Percentiles rank a stretch among this genome's conserved stretches.
Evolutionary conservation across 1,140 invertebrate genomes (phyloP).

Genomic region (Drosophila nigromelanica): DNA sequence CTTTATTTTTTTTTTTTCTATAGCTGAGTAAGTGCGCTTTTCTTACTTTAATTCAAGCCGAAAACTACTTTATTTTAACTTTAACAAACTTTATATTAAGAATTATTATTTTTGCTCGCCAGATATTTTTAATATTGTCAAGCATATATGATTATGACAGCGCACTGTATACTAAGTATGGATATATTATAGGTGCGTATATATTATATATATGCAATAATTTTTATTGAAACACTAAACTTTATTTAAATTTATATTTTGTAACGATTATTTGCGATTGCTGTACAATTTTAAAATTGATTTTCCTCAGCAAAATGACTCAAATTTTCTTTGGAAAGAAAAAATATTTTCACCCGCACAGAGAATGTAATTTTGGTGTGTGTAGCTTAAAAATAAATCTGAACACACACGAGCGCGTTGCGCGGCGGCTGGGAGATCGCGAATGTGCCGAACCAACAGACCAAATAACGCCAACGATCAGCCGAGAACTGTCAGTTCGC

Average conservation of each 20-base stretch:
- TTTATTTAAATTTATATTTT: neutral
- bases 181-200: constrained; percentile 29
- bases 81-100: constrained; percentile 5
- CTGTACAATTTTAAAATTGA: constrained; percentile 1
- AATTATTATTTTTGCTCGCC: neutral
- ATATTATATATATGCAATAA: constrained; percentile 4
- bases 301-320: neutral
- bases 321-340: constrained; percentile 7
- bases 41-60: neutral
- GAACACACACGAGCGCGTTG: constrained; percentile 70
- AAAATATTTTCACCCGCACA: constrained; percentile 35
- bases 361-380: constrained; percentile 54
- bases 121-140: constrained; percentile 1
- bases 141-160: constrained; percentile 50
- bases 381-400: constrained; percentile 77
- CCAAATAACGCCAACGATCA: constrained; percentile 75
- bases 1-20: constrained; percentile 33
- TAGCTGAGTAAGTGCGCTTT: constrained; percentile 12
- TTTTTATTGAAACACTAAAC: constrained; percentile 22
- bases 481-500: constrained; percentile 76
- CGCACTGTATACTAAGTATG: constrained; percentile 39
- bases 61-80: constrained; percentile 4
- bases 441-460: constrained; percentile 44
- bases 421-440: constrained; percentile 37
- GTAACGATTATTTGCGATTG: neutral